A percentile compares a stretch with the other conserved stretches of the same genome.
These are phyloP conservation scores for Drosophila tanythrix DNA, from an alignment of 2,888 invertebrate species.

Conservation along the genomic window DNA sequence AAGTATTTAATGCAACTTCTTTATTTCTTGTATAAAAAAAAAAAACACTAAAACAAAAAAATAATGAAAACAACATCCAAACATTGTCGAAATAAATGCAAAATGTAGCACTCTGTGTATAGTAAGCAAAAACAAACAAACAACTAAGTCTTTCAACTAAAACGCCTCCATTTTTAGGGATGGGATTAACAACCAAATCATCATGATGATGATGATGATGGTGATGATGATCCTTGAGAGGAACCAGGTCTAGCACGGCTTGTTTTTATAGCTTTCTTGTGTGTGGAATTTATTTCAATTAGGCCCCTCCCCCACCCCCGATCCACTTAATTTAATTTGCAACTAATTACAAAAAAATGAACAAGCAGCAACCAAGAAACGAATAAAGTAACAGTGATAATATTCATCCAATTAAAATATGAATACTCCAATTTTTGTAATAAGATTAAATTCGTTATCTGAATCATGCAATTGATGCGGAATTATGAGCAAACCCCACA, in stretches of 20 bases:
- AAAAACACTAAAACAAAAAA: constrained; percentile 11
- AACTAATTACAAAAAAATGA: constrained; percentile 17
- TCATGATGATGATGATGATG: neutral
- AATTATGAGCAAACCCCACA: neutral
- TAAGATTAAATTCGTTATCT: constrained; percentile 34
- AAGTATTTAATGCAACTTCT: constrained; percentile 57
- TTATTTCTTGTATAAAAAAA: constrained; percentile 52
- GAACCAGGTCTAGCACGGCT: constrained; percentile 5
- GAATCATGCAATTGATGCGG: constrained; percentile 16
- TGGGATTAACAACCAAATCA: neutral
- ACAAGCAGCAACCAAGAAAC: constrained; percentile 23
- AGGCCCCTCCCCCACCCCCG: neutral
- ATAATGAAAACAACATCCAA: constrained; percentile 19
- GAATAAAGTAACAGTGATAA: constrained; percentile 70
- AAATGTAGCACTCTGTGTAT: constrained; percentile 73
- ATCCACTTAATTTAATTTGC: constrained; percentile 27
- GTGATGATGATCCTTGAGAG: neutral
- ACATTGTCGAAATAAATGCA: constrained; percentile 69
- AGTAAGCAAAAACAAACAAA: constrained; percentile 57
- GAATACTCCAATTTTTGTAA: constrained; percentile 44
- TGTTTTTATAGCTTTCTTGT: neutral
- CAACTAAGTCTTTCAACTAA: constrained; percentile 42
- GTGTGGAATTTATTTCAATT: neutral
- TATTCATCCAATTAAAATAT: constrained; percentile 47
- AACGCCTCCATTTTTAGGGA: constrained; percentile 5